Conservation (phyloP, 2,888 invertebrate species). For the Pheosia tremula region DNA sequence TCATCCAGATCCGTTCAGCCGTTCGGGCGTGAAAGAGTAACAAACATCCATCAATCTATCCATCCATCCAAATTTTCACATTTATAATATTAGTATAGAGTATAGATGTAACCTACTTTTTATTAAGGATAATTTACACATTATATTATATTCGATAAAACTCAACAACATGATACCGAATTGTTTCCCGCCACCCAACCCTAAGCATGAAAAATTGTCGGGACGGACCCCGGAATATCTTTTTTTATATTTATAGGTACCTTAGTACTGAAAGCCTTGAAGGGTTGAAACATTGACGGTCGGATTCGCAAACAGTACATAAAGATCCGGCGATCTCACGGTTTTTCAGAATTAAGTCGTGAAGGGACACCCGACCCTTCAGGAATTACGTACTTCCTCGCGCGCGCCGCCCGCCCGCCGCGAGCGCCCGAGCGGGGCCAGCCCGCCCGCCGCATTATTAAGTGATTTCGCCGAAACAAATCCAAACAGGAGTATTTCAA, state of each 20-base stretch:
- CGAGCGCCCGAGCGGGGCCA: constrained; percentile 29
- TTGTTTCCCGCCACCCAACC: constrained; percentile 42
- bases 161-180: not conserved
- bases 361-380: constrained; percentile 66
- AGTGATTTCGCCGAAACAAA: constrained; percentile 71
- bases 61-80: no score
- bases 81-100: no score
- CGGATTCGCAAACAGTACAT: constrained; percentile 77
- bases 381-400: constrained; percentile 58
- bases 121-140: no score
- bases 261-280: constrained; percentile 47
- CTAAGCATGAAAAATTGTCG: constrained; percentile 58
- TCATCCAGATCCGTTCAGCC: no score
- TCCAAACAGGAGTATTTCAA: constrained; percentile 56
- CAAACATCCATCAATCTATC: no score
- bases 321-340: constrained; percentile 73
- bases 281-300: constrained; percentile 74
- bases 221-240: constrained; percentile 58
- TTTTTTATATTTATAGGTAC: constrained; percentile 65
- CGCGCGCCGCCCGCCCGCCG: constrained; percentile 14
- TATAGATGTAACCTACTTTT: no score
- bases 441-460: constrained; percentile 64
- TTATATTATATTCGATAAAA: constrained; percentile 5
- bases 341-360: constrained; percentile 77
- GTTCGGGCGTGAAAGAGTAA: no score